phyloP scores from a whole-genome alignment of 2,113 vertebrate species.

The Brachyhypopomus gauderio region DNA sequence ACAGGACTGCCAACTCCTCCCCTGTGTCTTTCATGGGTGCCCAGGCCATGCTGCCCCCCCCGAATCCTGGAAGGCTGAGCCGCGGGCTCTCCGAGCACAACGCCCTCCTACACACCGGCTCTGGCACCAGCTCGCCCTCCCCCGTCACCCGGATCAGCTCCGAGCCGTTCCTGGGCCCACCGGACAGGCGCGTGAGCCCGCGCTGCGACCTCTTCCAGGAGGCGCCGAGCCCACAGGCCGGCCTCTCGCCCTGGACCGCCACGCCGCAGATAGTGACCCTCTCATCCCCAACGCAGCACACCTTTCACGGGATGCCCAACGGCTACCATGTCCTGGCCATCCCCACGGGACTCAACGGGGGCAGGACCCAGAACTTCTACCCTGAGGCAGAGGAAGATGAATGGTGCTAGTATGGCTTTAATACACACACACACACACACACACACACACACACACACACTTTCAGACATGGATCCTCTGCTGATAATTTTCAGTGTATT shows the following conservation, averaged over 20 bases:
- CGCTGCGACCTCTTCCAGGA: conserved; percentile 80
- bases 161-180: conserved; percentile 85
- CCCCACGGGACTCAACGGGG: conserved; percentile 68
- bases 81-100: conserved; percentile 91
- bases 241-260: conserved; percentile 81
- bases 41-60: conserved; percentile 68
- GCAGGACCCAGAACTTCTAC: conserved; percentile 81
- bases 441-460: conserved; percentile 32
- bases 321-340: conserved; percentile 86
- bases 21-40: conserved; percentile 83
- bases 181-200: conserved; percentile 61
- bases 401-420: conserved; percentile 89
- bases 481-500: conserved; percentile 54
- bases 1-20: conserved; percentile 93
- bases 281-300: conserved; percentile 83
- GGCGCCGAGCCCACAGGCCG: conserved; percentile 71
- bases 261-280: conserved; percentile 78
- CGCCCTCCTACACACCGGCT: conserved; percentile 76
- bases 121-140: conserved; percentile 70
- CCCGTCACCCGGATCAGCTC: conserved; percentile 84
- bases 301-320: conserved; percentile 83
- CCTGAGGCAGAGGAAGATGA: conserved; percentile 84
- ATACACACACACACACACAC: conserved; percentile 41
- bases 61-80: conserved; percentile 85
- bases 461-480: conserved; percentile 32